A percentile compares a stretch with the other conserved stretches of the same genome.
These are phyloP conservation scores for Oxyruncus cristatus DNA, from an alignment of 2,113 vertebrate species.

Conservation along the genomic window DNA sequence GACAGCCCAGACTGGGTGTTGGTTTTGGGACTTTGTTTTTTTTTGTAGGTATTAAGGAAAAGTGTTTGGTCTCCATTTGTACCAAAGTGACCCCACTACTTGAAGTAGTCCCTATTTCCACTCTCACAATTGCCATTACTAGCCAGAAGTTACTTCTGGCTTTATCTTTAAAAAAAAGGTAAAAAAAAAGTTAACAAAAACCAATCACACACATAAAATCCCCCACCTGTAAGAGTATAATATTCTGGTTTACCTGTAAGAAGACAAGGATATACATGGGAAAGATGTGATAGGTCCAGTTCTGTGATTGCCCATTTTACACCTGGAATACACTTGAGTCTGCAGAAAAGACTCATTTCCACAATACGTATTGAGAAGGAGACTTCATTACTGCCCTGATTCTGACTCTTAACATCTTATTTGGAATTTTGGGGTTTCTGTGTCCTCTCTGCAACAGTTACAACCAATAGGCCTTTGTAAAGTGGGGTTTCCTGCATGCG, in stretches of 20 bases:
- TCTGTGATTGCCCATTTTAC: not conserved
- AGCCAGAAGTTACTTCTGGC: not conserved
- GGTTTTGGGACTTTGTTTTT: fast-evolving
- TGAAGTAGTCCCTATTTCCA: not conserved
- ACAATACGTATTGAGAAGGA: not conserved
- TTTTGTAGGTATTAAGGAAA: not conserved
- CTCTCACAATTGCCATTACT: not conserved
- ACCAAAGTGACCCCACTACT: not conserved
- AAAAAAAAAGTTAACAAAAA: not conserved
- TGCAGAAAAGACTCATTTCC: not conserved
- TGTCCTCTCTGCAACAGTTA: not conserved
- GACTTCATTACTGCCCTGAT: not conserved
- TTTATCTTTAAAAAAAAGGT: not conserved
- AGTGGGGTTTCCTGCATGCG: not conserved
- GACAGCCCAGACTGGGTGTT: not conserved
- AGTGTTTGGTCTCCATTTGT: not conserved
- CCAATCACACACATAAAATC: fast-evolving
- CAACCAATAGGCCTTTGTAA: not conserved
- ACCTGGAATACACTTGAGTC: not conserved
- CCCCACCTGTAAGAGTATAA: not conserved
- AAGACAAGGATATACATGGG: not conserved
- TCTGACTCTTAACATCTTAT: not conserved
- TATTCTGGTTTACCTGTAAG: not conserved
- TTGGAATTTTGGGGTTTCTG: not conserved
- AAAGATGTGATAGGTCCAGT: not conserved